These are phyloP conservation scores for Pseudococcus longispinus DNA, from an alignment of 2,888 invertebrate species.

Conservation along the genomic window DNA sequence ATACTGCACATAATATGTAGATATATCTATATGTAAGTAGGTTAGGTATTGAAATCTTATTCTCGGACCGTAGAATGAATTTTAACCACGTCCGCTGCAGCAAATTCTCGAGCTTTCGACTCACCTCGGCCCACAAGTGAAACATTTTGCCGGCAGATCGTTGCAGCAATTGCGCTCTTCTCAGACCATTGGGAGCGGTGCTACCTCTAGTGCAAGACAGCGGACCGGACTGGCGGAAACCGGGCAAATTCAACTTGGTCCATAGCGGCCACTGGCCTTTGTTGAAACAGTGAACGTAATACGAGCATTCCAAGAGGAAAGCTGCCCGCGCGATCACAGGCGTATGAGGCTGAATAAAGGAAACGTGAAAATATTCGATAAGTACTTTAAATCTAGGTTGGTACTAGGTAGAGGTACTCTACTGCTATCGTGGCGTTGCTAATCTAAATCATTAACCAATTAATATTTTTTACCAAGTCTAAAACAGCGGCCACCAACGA, in stretches of 20 bases:
- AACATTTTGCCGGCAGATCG: slow-evolving; percentile 95
- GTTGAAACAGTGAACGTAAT: slow-evolving; percentile 97
- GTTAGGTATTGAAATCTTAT: too few relatives aligned
- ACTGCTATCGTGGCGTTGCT: too few relatives aligned
- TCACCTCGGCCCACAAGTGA: slow-evolving; percentile 94
- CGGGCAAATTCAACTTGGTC: slow-evolving; percentile 87
- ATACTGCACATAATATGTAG: too few relatives aligned
- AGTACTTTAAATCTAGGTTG: too few relatives aligned
- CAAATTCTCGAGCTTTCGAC: slow-evolving; percentile 52
- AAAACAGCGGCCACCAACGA: slow-evolving; percentile 92
- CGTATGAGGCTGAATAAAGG: slow-evolving; percentile 77
- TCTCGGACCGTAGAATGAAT: too few relatives aligned
- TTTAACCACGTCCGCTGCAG: too few relatives aligned
- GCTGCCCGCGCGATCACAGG: slow-evolving; percentile 93
- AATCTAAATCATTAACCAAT: too few relatives aligned
- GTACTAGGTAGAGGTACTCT: too few relatives aligned
- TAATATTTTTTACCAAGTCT: slow-evolving; percentile 76
- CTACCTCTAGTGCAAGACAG: slow-evolving; percentile 62
- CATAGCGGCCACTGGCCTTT: slow-evolving; percentile 98
- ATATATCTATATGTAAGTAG: too few relatives aligned
- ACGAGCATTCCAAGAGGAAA: slow-evolving; percentile 90
- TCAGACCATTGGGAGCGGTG: slow-evolving; percentile 67
- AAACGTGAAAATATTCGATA: not conserved
- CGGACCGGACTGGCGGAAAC: slow-evolving; percentile 76
- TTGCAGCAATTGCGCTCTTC: slow-evolving; percentile 77